Evolutionary conservation across 2,888 invertebrate genomes (phyloP), one percentile per base, ranked within the genome.

Genomic region (Oscheius sp.): DNA sequence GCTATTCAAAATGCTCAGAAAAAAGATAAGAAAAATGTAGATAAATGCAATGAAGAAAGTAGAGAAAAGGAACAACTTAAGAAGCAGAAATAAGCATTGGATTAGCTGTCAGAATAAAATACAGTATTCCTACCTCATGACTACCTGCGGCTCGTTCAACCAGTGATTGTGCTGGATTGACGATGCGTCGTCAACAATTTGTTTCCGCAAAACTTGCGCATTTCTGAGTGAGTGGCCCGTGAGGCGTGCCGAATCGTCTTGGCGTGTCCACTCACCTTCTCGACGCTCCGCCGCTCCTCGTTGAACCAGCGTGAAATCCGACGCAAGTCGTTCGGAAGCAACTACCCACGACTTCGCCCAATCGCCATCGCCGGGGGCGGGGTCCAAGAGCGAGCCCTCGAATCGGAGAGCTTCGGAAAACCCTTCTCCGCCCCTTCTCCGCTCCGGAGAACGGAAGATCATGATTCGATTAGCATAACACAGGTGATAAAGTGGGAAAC

Each of bases 401-500:
- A 59, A 59, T 59, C 38, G 41, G 20, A 24, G 41, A n/a, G 26
- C 26, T 44, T 59, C 59, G n/a, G 44, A 44, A 59, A 44, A 30
- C 41, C 12, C 41, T 41, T 59, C 41, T 41, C 41, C 59, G 41
- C 41, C 59, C 59, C 30, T 22, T 28, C 59, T 59, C 24, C 59
- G 41, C 59, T 59, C 26, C 28, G 41, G 26, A 44, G 59, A 59
- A 59, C 59, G 59, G 62, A 47, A 33, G 17, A 47, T 33, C 38
- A 64, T 64, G 64, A 64, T 64, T 50, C 64, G 64, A 64, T 64
- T 64, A 64, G 64, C 44, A 51, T 51, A 64, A 51, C 50, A 64
- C 64, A 64, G 64, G 51, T 64, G 64, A 64, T 64, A 64, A 51
- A 62, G 62, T 62, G 62, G 62, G 62, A 66, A 66, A 56, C 66